phyloP scores from a whole-genome alignment of 2,113 vertebrate genomes.

The Archocentrus centrarchus region DNA sequence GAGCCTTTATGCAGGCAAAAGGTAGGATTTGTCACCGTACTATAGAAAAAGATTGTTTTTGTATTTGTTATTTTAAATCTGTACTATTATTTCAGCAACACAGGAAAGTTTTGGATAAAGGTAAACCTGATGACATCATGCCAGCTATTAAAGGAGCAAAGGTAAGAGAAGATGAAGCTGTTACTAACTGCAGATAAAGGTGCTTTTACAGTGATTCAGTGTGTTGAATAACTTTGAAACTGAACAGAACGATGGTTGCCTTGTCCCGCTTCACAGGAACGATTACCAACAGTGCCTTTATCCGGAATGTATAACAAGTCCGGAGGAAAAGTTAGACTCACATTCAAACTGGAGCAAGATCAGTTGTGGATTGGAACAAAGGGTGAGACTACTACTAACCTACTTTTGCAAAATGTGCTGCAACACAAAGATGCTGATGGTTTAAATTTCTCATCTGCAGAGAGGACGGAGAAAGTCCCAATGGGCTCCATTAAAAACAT shows the following conservation, averaged over 20 bases:
- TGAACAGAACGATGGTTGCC: not conserved
- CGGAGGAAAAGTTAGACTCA: constrained; percentile 96
- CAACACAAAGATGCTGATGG: not conserved
- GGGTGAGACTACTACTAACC: constrained; percentile 80
- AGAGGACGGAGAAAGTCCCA: constrained; percentile 98
- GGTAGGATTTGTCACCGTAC: constrained; percentile 70
- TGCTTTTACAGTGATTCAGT: not conserved
- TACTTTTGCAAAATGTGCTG: not conserved
- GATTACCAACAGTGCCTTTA: constrained; percentile 95
- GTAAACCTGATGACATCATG: constrained; percentile 98
- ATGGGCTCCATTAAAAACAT: constrained; percentile 99
- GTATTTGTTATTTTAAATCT: not conserved
- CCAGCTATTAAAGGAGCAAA: constrained; percentile 93
- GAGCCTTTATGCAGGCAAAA: constrained; percentile 98
- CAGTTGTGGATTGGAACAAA: constrained; percentile 99
- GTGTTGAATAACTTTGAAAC: not conserved
- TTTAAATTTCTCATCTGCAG: constrained; percentile 71
- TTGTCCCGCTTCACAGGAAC: constrained; percentile 83
- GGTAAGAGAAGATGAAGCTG: constrained; percentile 78
- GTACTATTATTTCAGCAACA: constrained; percentile 89
- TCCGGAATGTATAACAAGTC: constrained; percentile 99
- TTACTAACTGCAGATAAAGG: not conserved
- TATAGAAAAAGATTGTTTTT: not conserved
- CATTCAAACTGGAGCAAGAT: constrained; percentile 99
- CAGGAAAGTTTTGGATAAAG: constrained; percentile 99